phyloP scores from a whole-genome alignment of 2,888 invertebrate species.

The Clanis bilineata region DNA sequence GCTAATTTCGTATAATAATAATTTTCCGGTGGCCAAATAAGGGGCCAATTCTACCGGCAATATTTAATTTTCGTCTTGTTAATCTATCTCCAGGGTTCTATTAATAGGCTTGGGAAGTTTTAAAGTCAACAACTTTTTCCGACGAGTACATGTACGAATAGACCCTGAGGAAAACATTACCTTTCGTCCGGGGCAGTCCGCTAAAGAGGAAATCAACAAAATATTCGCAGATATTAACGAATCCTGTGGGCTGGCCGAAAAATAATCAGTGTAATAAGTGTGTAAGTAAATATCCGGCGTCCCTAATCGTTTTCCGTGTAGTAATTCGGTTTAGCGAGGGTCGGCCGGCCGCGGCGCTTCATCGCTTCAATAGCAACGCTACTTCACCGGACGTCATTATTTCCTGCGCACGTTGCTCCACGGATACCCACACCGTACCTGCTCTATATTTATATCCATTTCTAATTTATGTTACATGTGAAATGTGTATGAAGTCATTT shows the following conservation, averaged over 20 bases:
- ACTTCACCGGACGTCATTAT: constrained; percentile 64
- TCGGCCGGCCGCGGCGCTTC: constrained; percentile 54
- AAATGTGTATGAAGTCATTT: neutral
- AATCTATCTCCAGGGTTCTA: no score
- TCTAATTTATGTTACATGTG: neutral
- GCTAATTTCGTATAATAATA: no score
- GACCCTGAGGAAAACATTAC: no score
- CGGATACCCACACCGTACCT: constrained; percentile 16
- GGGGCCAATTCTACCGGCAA: no score
- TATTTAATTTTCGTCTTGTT: no score
- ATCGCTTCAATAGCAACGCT: constrained; percentile 45
- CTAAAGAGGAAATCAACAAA: neutral
- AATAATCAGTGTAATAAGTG: constrained; percentile 35
- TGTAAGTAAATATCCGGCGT: constrained; percentile 57
- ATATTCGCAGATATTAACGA: neutral
- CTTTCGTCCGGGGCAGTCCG: no score
- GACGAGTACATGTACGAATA: no score
- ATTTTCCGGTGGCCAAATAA: no score
- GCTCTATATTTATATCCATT: neutral
- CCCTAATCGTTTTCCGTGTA: constrained; percentile 56
- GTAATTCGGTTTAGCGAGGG: constrained; percentile 52
- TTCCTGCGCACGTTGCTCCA: constrained; percentile 52
- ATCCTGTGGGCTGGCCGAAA: neutral
- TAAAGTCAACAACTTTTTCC: no score
- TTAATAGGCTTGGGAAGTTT: no score